Percentiles rank a stretch among this genome's conserved stretches.
phyloP scores from a whole-genome alignment of 2,113 vertebrate species.

The Aplodontia rufa region DNA sequence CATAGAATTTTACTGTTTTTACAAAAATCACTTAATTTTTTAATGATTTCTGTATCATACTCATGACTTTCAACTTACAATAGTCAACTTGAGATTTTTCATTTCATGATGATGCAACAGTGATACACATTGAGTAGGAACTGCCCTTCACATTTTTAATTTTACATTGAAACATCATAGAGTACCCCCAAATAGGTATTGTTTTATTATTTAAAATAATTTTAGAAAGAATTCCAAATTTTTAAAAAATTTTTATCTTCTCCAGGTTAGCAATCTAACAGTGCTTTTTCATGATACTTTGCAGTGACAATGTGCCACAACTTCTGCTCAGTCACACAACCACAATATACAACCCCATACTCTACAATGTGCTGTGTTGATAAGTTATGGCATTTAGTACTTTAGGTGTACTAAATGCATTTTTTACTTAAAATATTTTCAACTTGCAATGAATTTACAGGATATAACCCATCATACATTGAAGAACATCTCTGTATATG shows the following conservation, averaged over 20 bases:
- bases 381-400: neutral
- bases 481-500: neutral
- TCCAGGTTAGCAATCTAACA: neutral
- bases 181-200: neutral
- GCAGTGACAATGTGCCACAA: too few species aligned
- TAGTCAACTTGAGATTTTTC: neutral
- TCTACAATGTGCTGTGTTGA: fast-evolving
- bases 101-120: neutral
- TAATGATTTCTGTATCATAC: neutral
- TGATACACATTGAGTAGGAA: neutral
- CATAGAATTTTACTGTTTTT: neutral
- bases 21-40: neutral
- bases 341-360: neutral
- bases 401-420: neutral
- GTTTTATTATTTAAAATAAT: neutral
- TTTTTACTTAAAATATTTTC: neutral
- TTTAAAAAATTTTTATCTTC: neutral
- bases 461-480: neutral
- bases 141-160: neutral
- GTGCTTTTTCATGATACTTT: neutral
- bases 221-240: neutral
- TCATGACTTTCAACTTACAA: neutral
- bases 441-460: neutral
- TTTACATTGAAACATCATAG: neutral
- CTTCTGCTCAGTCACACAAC: neutral